phyloP scores from a whole-genome alignment of 2,888 invertebrate species.

The Odontocerum albicorne region DNA sequence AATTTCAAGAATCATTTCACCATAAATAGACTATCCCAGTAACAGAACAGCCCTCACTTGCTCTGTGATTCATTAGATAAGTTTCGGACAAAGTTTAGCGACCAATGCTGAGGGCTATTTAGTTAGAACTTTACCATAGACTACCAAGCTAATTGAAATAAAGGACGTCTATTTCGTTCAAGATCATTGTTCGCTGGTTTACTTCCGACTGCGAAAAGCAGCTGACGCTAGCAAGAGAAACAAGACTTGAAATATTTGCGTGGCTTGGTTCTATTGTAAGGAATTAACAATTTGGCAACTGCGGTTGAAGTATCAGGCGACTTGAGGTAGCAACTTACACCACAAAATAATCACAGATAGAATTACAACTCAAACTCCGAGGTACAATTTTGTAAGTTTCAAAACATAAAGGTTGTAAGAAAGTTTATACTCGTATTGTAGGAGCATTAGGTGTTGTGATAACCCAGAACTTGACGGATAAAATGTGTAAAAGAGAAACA shows the following conservation, averaged over 20 bases:
- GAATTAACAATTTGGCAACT: too few species aligned
- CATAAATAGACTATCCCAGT: constrained; percentile 8
- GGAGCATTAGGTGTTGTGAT: too few species aligned
- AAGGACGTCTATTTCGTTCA: too few species aligned
- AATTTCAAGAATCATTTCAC: constrained; percentile 12
- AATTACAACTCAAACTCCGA: constrained; percentile 16
- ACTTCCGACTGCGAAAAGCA: too few species aligned
- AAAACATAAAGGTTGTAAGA: not conserved
- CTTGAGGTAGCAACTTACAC: not conserved
- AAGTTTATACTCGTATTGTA: too few species aligned
- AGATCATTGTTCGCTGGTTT: too few species aligned
- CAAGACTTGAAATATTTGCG: too few species aligned
- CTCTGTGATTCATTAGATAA: constrained; percentile 31
- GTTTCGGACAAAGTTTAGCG: constrained; percentile 22
- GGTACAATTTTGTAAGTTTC: not conserved
- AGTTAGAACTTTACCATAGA: constrained; percentile 1
- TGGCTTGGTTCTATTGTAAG: too few species aligned
- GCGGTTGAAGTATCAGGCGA: not conserved
- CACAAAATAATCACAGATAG: constrained; percentile 21
- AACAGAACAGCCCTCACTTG: constrained; percentile 13
- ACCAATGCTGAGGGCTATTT: constrained; percentile 29
- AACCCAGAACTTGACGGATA: too few species aligned
- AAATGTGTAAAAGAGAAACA: too few species aligned
- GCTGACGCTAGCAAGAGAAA: too few species aligned
- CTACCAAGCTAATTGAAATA: too few species aligned